Base-by-base conservation (phyloP, 1,140 invertebrate genomes). In the Drosophila kepulauana region DNA sequence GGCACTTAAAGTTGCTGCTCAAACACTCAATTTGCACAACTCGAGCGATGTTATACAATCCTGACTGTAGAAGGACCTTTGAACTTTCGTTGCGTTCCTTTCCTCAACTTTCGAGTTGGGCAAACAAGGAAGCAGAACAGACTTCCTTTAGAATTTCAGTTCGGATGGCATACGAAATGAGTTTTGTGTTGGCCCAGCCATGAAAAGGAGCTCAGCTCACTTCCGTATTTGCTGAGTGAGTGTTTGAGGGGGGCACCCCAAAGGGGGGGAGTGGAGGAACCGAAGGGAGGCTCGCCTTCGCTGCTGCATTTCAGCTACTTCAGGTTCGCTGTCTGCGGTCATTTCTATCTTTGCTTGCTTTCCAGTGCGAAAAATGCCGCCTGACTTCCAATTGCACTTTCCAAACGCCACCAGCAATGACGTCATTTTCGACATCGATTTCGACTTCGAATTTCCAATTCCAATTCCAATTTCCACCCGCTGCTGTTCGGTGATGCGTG, bases 401-500 rank as follows among this genome's bases (percentile, higher is more conserved):
- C 54, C 46, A 69, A 25, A 25, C 20, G 25, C 48, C 56, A 46
- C 16, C 52, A 16, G 13, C 49, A 66, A 90, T 89, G 85, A 89
- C 85, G 85, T 89, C 85, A 89, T 70, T 77, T 89, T 89, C 85
- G 85, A 89, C n/a, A 46, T 85, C 69, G 75, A 89, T 11, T 10
- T 8, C 69, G 72, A 89, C 41, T n/a, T 43, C 41, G 41, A 89
- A 76, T 51, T 11, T 16, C 25, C 25, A 20, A 13, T 8, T 52
- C 6, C 11, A 5, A 74, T 56, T 15, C 33, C 25, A 54, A n/a
- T 46, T 25, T 52, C 3, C 11, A 10, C 15, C 45, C 20, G n/a
- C 16, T n/a, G 54, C 57, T 51, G 48, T 10, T 70, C 67, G 16
- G 11, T 45, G 20, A 38, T 57, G 58, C 52, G 43, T 56, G 13